phyloP scores from a whole-genome alignment of 2,797 vertebrate genomes.

The Eulemur albifrons region DNA sequence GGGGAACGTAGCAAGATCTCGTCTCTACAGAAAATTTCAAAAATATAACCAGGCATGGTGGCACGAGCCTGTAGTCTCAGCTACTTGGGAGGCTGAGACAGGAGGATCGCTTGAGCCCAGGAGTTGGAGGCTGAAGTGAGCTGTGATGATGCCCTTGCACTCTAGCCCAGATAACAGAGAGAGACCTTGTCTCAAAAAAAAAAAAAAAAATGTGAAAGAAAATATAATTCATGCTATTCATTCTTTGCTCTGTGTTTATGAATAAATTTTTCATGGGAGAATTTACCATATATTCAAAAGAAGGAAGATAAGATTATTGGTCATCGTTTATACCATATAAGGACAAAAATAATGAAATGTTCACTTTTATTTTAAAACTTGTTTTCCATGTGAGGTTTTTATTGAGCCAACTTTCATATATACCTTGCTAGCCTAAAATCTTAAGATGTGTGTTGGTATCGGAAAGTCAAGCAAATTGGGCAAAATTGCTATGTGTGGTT shows the following conservation, averaged over 20 bases:
- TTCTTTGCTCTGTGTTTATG: slow-evolving; percentile 8
- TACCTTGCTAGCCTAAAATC: slow-evolving; percentile 16
- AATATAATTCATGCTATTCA: slow-evolving; percentile 2
- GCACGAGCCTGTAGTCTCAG: neutral
- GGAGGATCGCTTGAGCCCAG: neutral
- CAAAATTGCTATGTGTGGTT: neutral
- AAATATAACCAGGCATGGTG: neutral
- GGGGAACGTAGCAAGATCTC: neutral
- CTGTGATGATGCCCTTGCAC: neutral
- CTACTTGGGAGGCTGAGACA: neutral
- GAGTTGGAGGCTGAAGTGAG: neutral
- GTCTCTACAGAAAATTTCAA: neutral
- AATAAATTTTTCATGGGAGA: slow-evolving; percentile 16
- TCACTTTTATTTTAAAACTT: slow-evolving; percentile 46
- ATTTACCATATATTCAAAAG: slow-evolving; percentile 4
- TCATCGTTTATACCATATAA: slow-evolving; percentile 44
- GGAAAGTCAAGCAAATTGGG: neutral
- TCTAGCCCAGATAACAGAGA: neutral
- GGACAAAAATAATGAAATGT: slow-evolving; percentile 50
- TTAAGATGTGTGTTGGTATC: neutral
- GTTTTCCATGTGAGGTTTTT: slow-evolving; percentile 30
- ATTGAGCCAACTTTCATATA: neutral
- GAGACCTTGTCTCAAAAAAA: neutral
- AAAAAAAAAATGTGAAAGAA: neutral
- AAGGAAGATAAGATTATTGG: slow-evolving; percentile 6